Evolutionary conservation across 2,888 invertebrate genomes (phyloP), one percentile per base, ranked within the genome.

Genomic region (Zonitis immaculata): DNA sequence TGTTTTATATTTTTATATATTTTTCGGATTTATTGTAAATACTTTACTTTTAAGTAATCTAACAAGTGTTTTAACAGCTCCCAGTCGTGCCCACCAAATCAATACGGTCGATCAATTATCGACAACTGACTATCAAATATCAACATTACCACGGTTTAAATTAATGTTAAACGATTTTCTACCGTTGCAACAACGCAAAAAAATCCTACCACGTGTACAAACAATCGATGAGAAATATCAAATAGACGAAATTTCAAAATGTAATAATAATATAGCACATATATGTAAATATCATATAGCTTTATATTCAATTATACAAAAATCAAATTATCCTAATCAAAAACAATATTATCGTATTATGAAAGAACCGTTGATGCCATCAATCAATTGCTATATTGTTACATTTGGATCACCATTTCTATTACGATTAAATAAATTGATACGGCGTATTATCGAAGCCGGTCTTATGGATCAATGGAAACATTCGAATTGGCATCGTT

Each of bases 351-450:
- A 59, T 45, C 57, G 54, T 6, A 44, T 54, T 6, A 61, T 63
- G 62, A 51, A 52, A 22, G 54, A 57, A 20, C 43, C 49, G 16
- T 56, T 60, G 12, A 55, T 58, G 44, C 61, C 61, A 12, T 44
- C 58, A 5, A 56, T 61, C 14, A 54, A 55, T 14, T 63, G 62
- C 32, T 63, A 58, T 47, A 60, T 61, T 27, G 54, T 61, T 18
- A 58, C 53, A 44, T 61, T 53, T 16, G 62, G 62, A 8, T 58
- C 58, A 9, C 56, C 59, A 3, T 50, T 62, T 43, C 54, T 58
- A 44, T 11, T 9, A 8, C 39, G 45, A 11, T 43, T 60, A 8
- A 52, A 57, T 42, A 16, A 7, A 14, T 55, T 58, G 20, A 30
- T 61, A 9, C 6, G 49, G 16, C 28, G 47, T 27, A 53, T 57